Percentiles rank a stretch among this genome's conserved stretches.
Evolutionary conservation across 2,113 vertebrate genomes (phyloP).

Genomic region (Anhinga anhinga): DNA sequence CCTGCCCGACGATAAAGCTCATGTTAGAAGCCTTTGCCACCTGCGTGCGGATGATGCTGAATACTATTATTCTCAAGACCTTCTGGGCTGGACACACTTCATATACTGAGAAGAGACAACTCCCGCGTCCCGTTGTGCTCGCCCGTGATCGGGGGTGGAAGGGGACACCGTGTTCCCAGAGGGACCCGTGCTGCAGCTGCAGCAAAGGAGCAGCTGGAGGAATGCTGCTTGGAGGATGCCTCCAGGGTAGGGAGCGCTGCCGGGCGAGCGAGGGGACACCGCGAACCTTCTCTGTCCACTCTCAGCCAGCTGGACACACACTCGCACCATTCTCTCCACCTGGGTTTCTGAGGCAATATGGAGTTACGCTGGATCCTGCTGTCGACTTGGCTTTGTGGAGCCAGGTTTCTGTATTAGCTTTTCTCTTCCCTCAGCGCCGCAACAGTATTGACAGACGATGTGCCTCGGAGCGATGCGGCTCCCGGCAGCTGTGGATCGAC

Average conservation of each 20-base stretch:
- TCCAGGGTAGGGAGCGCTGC: neutral
- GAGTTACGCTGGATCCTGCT: neutral
- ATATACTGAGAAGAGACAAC: accelerated
- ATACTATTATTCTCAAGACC: neutral
- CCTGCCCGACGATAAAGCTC: neutral
- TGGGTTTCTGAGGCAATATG: neutral
- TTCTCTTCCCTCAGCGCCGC: neutral
- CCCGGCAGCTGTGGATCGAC: neutral
- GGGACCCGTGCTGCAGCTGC: neutral
- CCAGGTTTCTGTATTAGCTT: too few species aligned
- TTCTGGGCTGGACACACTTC: neutral
- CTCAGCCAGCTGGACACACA: neutral
- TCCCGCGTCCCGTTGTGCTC: neutral
- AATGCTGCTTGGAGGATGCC: neutral
- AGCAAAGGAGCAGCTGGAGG: neutral
- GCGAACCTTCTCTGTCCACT: neutral
- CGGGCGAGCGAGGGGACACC: neutral
- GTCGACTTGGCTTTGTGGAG: neutral
- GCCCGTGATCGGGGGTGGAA: neutral
- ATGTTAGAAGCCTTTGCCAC: neutral
- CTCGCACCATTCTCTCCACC: neutral
- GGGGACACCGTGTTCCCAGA: neutral
- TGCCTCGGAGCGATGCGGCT: neutral
- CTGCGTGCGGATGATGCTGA: neutral
- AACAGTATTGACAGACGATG: accelerated